Base-by-base conservation (phyloP, 2,113 vertebrate species). In the Xiphorhynchus elegans region DNA sequence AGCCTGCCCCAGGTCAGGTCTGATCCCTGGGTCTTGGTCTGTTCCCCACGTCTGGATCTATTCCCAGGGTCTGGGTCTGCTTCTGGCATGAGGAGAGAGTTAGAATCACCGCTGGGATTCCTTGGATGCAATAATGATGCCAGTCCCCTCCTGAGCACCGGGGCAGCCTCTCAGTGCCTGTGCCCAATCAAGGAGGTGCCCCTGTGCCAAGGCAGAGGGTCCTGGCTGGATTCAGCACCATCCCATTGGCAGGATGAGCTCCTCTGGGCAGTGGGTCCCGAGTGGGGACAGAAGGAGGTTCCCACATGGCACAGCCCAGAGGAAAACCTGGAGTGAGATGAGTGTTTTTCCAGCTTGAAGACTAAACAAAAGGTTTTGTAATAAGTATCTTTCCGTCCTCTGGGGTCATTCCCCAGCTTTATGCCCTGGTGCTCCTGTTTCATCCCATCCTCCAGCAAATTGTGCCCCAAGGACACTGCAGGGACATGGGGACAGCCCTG, bases 361-460 rank as follows among this genome's bases (percentile, higher is more conserved):
- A 76, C 90, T 8, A 69, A 95, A 90, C 90, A 90, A 90, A 94
- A 58, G 55, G 39, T 53, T 97, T 92, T 95, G 85, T 53, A 88
- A 59, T 62, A 40, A 84, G 8, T 3, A 37, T 7, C 13, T 86
- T 46, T 33, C 13, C 0, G 3, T 31, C 9, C 33, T 14, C 52
- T 1, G 0, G 7, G 13, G 28, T 6, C 4, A 4, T 29, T 68
- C 73, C 44, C 49, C 6, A 0, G 23, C 31, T 75, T 67, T 26
- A 39, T 6, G 6, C 23, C 21, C 29, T 0, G 0, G 31, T 47
- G 62, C 47, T 66, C 37, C 55, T 0, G 13, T 46, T 87, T 55
- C 4, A 0, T 29, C 76, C 69, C 53, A 8, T 56, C 55, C 60
- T 50, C 47, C 55, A 29, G 70, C 64, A 62, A 46, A 74, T 23